A percentile compares a stretch with the other conserved stretches of the same genome.
Conservation (phyloP, 2,888 invertebrate genomes). For the Cecidostiba fungosa region DNA sequence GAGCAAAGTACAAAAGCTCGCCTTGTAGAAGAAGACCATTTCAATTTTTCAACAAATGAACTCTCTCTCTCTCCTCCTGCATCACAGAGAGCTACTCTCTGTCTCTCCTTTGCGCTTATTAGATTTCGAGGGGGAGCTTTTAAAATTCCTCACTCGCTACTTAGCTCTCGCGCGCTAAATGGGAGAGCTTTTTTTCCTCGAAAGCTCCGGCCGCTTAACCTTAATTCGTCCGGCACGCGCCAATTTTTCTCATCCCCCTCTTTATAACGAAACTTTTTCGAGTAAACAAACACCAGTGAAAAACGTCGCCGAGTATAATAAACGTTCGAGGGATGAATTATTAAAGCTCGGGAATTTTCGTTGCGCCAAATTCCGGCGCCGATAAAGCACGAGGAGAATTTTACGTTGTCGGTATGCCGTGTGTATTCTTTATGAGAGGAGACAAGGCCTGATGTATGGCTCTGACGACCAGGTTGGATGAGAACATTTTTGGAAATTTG, state of each 20-base stretch:
- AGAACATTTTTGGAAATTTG: background rate
- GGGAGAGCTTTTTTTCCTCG: slow-evolving; percentile 27
- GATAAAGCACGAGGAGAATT: background rate
- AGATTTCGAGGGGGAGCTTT: slow-evolving; percentile 54
- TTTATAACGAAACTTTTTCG: background rate
- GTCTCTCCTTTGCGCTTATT: slow-evolving; percentile 32
- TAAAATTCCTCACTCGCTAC: slow-evolving; percentile 27
- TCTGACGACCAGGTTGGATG: background rate
- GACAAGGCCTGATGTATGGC: background rate
- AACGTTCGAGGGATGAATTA: background rate
- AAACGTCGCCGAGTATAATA: background rate
- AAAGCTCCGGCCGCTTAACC: slow-evolving; percentile 42
- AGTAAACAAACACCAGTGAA: background rate
- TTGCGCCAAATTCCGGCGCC: background rate
- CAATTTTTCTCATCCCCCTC: slow-evolving; percentile 38
- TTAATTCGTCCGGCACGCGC: slow-evolving; percentile 29
- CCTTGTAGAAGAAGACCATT: background rate
- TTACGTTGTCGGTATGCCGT: background rate
- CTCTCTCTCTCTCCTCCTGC: background rate
- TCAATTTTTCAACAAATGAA: slow-evolving; percentile 21
- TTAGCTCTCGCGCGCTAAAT: slow-evolving; percentile 28
- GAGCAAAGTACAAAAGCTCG: background rate
- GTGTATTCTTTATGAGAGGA: background rate
- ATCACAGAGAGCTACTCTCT: background rate
- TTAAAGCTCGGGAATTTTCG: background rate